Evolutionary conservation across 2,797 vertebrate species (phyloP).

Genomic region (Phataginus tetradactyla): DNA sequence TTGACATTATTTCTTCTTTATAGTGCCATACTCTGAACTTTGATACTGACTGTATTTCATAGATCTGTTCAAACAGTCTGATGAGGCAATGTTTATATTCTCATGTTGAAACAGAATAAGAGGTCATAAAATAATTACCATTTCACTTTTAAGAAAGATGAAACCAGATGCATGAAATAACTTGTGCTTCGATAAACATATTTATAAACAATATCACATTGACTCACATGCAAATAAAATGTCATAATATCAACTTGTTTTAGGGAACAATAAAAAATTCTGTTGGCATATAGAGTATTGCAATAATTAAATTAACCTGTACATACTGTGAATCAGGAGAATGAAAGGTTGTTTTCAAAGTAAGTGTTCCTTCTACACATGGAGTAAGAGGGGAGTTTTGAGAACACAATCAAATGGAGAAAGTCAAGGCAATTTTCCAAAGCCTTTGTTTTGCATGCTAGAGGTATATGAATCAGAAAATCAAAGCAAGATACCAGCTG

Average conservation of each 20-base stretch:
- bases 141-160: not conserved
- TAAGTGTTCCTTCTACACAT: not conserved
- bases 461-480: not conserved
- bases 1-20: not conserved
- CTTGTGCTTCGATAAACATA: not conserved
- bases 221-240: not conserved
- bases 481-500: not conserved
- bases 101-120: not conserved
- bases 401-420: not conserved
- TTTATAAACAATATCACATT: not conserved
- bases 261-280: not conserved
- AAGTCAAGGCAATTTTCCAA: not conserved
- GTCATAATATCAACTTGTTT: not conserved
- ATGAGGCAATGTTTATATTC: not conserved
- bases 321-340: not conserved
- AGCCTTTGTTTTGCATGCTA: not conserved
- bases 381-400: not conserved
- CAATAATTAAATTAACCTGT: not conserved
- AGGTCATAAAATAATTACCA: not conserved
- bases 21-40: not conserved
- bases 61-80: not conserved
- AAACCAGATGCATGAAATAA: not conserved
- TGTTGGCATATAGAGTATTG: not conserved
- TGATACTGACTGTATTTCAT: not conserved
- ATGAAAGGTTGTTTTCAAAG: not conserved